Conservation (phyloP, 2,888 invertebrate genomes). For the Pasiphila rectangulata region DNA sequence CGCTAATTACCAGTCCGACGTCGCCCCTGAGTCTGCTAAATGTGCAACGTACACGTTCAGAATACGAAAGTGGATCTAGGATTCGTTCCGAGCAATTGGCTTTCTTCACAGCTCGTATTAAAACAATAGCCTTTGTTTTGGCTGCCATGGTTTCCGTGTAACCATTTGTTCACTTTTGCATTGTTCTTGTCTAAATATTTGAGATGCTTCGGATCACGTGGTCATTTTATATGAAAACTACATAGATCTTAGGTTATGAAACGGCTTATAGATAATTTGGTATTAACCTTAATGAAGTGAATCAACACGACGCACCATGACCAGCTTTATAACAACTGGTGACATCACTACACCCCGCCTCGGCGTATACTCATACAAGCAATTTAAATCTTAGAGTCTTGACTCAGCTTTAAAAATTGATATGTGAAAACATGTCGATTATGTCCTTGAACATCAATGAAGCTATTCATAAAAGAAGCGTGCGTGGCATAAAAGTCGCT, state of each 20-base stretch:
- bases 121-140: constrained; percentile 76
- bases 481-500: constrained; percentile 18
- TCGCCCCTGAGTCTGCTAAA: constrained; percentile 76
- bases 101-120: constrained; percentile 58
- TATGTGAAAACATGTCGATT: constrained; percentile 25
- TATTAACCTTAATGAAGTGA: constrained; percentile 57
- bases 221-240: constrained; percentile 1
- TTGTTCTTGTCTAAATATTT: constrained; percentile 35
- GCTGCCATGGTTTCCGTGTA: constrained; percentile 56
- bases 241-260: background rate
- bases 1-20: constrained; percentile 77
- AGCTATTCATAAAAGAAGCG: constrained; percentile 17
- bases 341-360: constrained; percentile 64
- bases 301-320: constrained; percentile 55
- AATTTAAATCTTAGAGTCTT: constrained; percentile 33
- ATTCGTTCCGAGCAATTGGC: constrained; percentile 53
- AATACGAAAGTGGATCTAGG: constrained; percentile 65
- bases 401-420: constrained; percentile 1
- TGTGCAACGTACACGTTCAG: constrained; percentile 74
- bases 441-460: constrained; percentile 54
- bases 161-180: constrained; percentile 50
- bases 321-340: constrained; percentile 68
- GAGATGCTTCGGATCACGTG: constrained; percentile 9
- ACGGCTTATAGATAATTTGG: constrained; percentile 14
- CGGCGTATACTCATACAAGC: constrained; percentile 18